Evolutionary conservation across 2,888 invertebrate genomes (phyloP).

Genomic region (Polydrusus cervinus): DNA sequence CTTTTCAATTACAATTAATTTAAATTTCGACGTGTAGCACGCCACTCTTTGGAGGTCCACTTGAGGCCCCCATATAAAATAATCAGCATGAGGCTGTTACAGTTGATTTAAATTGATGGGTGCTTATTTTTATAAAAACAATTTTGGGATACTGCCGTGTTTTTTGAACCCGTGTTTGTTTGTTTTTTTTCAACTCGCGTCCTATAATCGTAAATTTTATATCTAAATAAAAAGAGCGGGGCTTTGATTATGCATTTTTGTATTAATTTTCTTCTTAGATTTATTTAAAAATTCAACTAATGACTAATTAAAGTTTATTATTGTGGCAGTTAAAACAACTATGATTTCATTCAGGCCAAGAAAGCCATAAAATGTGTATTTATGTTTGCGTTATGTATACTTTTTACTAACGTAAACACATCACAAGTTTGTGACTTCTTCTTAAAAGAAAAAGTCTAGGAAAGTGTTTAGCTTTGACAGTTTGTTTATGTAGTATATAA

Average conservation of each 20-base stretch:
- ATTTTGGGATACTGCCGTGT: neutral
- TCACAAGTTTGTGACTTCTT: slow-evolving; percentile 1
- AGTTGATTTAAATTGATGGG: slow-evolving; percentile 49
- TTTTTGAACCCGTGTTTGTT: too few relatives aligned
- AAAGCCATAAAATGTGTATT: slow-evolving; percentile 38
- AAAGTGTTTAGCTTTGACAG: slow-evolving; percentile 9
- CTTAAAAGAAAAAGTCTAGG: neutral
- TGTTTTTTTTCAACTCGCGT: too few relatives aligned
- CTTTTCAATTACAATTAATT: slow-evolving; percentile 48
- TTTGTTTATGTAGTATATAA: slow-evolving; percentile 12
- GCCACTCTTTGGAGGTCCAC: slow-evolving; percentile 42
- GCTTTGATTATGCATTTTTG: too few relatives aligned
- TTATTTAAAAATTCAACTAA: slow-evolving; percentile 8
- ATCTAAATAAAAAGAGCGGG: too few relatives aligned
- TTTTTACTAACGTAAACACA: slow-evolving; percentile 32
- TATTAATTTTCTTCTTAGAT: neutral
- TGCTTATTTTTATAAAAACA: slow-evolving; percentile 14
- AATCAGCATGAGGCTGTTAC: slow-evolving; percentile 40
- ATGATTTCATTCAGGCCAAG: slow-evolving; percentile 45
- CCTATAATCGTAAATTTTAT: too few relatives aligned
- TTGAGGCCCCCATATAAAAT: slow-evolving; percentile 52
- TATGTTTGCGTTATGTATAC: slow-evolving; percentile 35
- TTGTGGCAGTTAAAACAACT: slow-evolving; percentile 17
- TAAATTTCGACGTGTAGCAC: slow-evolving; percentile 47
- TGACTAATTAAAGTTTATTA: slow-evolving; percentile 32